Evolutionary conservation across 2,888 invertebrate species (phyloP).

Genomic region (Chironomus riparius): DNA sequence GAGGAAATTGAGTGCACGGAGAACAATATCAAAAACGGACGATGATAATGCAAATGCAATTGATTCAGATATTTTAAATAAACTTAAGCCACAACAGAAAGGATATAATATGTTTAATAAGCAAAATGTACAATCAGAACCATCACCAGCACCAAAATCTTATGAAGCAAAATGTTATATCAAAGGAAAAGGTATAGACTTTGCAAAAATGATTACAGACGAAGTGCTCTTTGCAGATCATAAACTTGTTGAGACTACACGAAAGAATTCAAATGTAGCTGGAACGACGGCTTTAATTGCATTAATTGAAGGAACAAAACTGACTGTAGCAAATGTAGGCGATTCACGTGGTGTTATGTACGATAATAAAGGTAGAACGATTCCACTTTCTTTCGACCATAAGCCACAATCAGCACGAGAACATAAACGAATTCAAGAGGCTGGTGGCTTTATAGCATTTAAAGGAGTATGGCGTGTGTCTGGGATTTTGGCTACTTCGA

Average conservation of each 20-base stretch:
- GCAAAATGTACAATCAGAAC: constrained; percentile 21
- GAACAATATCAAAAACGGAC: constrained; percentile 35
- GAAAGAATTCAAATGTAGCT: constrained; percentile 63
- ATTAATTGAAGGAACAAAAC: constrained; percentile 66
- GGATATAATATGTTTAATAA: constrained; percentile 28
- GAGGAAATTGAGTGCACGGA: constrained; percentile 32
- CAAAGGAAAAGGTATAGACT: constrained; percentile 63
- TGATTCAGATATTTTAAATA: constrained; percentile 38
- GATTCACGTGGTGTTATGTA: constrained; percentile 95
- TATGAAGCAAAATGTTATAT: constrained; percentile 53
- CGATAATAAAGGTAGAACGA: constrained; percentile 78
- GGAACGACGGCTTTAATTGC: constrained; percentile 92
- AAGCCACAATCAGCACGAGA: constrained; percentile 93
- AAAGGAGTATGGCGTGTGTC: constrained; percentile 96
- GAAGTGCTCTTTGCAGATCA: constrained; percentile 80
- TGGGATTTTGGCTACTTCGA: constrained; percentile 86
- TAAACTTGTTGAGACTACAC: constrained; percentile 71
- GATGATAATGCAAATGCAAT: constrained; percentile 32
- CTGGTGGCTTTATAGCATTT: constrained; percentile 90
- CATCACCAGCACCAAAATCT: constrained; percentile 33
- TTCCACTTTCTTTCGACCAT: constrained; percentile 90
- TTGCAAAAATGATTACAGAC: constrained; percentile 71
- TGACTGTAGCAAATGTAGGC: constrained; percentile 93
- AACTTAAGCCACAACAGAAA: constrained; percentile 37
- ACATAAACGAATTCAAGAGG: constrained; percentile 83